A percentile compares a stretch with the other conserved stretches of the same genome.
phyloP scores from a whole-genome alignment of 2,113 vertebrate species.

The Xiphophorus couchianus region DNA sequence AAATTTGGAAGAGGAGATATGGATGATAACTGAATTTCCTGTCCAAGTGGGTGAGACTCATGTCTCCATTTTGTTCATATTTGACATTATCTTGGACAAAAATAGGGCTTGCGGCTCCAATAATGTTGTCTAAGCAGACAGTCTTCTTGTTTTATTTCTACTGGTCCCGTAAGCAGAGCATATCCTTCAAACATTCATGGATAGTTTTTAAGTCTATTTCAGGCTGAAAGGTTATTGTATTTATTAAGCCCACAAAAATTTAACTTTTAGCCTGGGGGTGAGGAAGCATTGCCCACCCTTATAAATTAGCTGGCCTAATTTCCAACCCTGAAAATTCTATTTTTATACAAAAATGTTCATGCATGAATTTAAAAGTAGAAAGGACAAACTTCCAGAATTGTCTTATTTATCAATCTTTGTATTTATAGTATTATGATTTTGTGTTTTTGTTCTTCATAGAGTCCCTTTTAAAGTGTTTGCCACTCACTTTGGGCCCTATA shows the following conservation, averaged over 20 bases:
- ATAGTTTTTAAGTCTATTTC: background rate
- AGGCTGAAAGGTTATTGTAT: background rate
- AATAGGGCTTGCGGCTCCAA: conserved; percentile 3
- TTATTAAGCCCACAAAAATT: background rate
- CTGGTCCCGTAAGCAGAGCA: conserved; percentile 2
- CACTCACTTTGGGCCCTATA: no score
- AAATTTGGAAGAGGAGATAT: conserved; percentile 55
- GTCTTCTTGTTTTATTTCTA: conserved; percentile 4
- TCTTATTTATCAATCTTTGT: background rate
- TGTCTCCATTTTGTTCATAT: conserved; percentile 5
- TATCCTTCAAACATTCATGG: background rate
- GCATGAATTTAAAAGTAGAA: no score
- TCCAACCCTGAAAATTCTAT: background rate
- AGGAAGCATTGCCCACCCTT: background rate
- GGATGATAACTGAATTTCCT: conserved; percentile 39
- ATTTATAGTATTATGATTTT: background rate
- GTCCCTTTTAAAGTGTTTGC: background rate
- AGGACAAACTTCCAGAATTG: background rate
- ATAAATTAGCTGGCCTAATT: background rate
- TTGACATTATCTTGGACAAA: conserved; percentile 15
- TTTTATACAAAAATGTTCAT: background rate
- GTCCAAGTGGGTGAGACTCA: conserved; percentile 12
- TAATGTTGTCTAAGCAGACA: conserved; percentile 10
- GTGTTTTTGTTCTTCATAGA: background rate
- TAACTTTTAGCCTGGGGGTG: background rate